These are phyloP conservation scores for Pogonus chalceus DNA, from an alignment of 1,140 invertebrate species.

Conservation along the genomic window DNA sequence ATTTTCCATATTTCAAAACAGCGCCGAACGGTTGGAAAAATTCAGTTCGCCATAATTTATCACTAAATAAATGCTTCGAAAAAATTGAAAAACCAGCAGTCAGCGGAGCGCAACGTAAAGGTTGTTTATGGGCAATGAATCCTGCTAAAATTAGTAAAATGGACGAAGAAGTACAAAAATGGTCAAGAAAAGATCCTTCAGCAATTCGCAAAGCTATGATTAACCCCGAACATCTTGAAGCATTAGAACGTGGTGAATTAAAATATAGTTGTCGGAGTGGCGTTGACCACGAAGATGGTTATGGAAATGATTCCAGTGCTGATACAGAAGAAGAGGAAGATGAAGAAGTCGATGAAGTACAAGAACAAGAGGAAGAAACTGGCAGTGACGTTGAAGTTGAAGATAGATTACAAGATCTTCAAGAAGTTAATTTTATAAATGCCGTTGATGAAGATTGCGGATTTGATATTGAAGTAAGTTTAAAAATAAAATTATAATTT, in stretches of 20 bases:
- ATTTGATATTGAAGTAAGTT: slow-evolving; percentile 33
- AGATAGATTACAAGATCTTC: slow-evolving; percentile 29
- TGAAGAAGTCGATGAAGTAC: slow-evolving; percentile 16
- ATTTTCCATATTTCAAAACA: slow-evolving; percentile 96
- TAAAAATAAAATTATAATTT: background rate
- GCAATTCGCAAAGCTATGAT: slow-evolving; percentile 83
- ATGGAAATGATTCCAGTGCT: slow-evolving; percentile 38
- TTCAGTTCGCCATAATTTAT: slow-evolving; percentile 91
- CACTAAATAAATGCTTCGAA: slow-evolving; percentile 94
- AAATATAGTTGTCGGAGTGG: slow-evolving; percentile 46
- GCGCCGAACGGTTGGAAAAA: slow-evolving; percentile 98
- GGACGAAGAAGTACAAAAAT: slow-evolving; percentile 90
- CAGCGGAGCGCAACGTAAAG: slow-evolving; percentile 70
- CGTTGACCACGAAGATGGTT: slow-evolving; percentile 30
- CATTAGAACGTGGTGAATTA: slow-evolving; percentile 74
- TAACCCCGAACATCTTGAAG: slow-evolving; percentile 72
- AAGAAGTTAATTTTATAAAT: slow-evolving; percentile 25
- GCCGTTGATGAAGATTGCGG: slow-evolving; percentile 44
- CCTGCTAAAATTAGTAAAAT: slow-evolving; percentile 89
- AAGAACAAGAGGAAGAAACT: slow-evolving; percentile 42
- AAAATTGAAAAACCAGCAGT: slow-evolving; percentile 88
- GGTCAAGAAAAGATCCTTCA: slow-evolving; percentile 85
- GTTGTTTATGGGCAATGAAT: slow-evolving; percentile 94
- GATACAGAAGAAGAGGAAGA: slow-evolving; percentile 34
- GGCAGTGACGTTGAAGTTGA: slow-evolving; percentile 39